Conservation (phyloP, 2,113 vertebrate species). For the Oncorhynchus nerka region DNA sequence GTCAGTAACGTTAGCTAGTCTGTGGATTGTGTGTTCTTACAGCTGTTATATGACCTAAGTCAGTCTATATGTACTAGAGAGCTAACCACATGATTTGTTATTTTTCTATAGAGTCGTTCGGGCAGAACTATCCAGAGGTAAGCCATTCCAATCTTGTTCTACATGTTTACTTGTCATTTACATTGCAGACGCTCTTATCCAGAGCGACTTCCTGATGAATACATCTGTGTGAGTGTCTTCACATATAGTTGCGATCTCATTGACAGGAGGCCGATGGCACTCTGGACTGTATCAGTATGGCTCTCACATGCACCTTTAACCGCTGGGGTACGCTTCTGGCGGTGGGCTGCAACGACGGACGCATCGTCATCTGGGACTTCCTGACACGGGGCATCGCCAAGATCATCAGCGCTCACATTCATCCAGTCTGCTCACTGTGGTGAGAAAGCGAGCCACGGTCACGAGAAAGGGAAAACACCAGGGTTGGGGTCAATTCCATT, state of each 20-base stretch:
- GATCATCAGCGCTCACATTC: conserved; percentile 97
- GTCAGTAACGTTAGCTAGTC: too few species aligned
- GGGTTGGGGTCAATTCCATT: too few species aligned
- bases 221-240: conserved; percentile 17
- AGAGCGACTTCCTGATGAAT: conserved; percentile 2
- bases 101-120: conserved; percentile 87
- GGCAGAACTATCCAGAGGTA: conserved; percentile 99
- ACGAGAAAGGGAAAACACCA: too few species aligned
- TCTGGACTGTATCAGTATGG: conserved; percentile 98
- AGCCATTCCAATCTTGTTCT: conserved; percentile 25
- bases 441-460: conserved; percentile 54
- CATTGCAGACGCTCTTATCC: too few species aligned
- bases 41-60: too few species aligned
- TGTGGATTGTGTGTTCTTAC: too few species aligned
- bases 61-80: not conserved
- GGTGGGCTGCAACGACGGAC: conserved; percentile 95
- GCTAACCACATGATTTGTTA: not conserved
- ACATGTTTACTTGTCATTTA: too few species aligned
- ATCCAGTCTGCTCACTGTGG: conserved; percentile 94
- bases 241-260: not conserved
- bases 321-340: conserved; percentile 96
- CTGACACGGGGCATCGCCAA: conserved; percentile 96
- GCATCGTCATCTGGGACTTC: conserved; percentile 99
- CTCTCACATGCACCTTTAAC: conserved; percentile 98
- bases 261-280: conserved; percentile 93